Base-by-base conservation (phyloP, 2,797 vertebrate genomes). In the Hypotaenidia okinawae region DNA sequence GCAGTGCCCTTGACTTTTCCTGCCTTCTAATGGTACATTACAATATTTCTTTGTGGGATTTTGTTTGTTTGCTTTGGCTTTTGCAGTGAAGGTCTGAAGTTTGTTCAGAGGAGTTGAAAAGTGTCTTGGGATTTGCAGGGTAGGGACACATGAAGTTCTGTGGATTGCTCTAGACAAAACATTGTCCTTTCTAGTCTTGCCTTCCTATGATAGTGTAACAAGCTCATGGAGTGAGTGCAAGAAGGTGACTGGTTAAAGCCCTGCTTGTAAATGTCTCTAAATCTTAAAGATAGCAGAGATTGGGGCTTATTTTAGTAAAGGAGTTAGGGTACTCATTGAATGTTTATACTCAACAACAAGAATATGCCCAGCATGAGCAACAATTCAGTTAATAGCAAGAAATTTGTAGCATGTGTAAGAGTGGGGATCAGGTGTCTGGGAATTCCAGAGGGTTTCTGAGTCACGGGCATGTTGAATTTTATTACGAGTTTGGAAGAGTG, bases 151-250 rank as follows among this genome's bases (percentile, higher is more conserved):
- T 4, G 17, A 72, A 4, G 1, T 51, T 59, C 47, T 52, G 24
- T 43, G 30, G 33, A 24, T 88, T 88, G 17, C 27, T 94, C 11
- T 55, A 69, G 16, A 52, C 8, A 39, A 74, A 30, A 82, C 21
- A 9, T 23, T 69, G 7, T 59, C 13, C 10, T 13, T 87, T 82
- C 16, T 12, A 76, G 11, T 55, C 55, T 25, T 79, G 41, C 18
- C 6, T 86, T 72, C 16, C 27, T 49, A 6, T 4, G 6, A 19
- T 6, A 81, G 9, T 1, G 2, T 23, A 70, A 52, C 0, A 1
- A 84, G 16, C 41, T 69, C 10, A 18, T 15, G 37, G 58, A 72
- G 5, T 35, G 27, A 15, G 7, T 4, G 8, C 21, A 5, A 27
- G 33, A 12, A 45, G 59, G 30, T 62, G 24, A 24, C 43, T 74